Evolutionary conservation across 2,113 vertebrate species (phyloP), one percentile per base, ranked within the genome.

Genomic region (Toxostoma redivivum): DNA sequence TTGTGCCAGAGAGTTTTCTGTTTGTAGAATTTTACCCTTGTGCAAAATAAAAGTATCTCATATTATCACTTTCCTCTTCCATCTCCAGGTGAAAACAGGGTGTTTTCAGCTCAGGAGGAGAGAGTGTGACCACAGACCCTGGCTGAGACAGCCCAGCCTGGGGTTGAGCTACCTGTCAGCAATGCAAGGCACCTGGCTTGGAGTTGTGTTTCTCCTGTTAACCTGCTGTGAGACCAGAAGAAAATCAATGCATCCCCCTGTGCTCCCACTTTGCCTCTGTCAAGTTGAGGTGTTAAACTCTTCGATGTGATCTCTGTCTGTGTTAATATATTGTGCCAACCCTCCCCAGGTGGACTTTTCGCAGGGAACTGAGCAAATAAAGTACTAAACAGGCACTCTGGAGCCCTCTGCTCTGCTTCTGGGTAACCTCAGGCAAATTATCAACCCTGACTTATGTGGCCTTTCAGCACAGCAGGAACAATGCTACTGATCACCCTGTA

Each of bases 211-310:
- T 90, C 81, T 82, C 53, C 53, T 42, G 19, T 11, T 53, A 83
- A 65, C 67, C 76, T 88, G 66, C 88, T 92, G 82, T 45, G 82
- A 88, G 50, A 58, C 58, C 31, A 58, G 56, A 62, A 77, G 38
- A 88, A 95, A 92, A 90, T 54, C 18, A 86, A 73, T 30, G 51
- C 62, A 66, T 19, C 58, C 42, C 45, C 58, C 74, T 51, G 58
- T 54, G 67, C 27, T 93, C 56, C 62, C 87, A 44, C 79, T 83
- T 90, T 0, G 0, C 58, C 72, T 92, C 74, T 92, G 71, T 90
- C 94, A 88, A 70, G 95, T 58, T 73, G 60, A 97, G 50, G 90
- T 90, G 82, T 80, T 95, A 92, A 96, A 82, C 58, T 31, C 74
- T 77, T 92, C 50, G 67, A 88, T 88, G 56, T n/a, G 56, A 66